Evolutionary conservation across 2,888 invertebrate genomes (phyloP).

Genomic region (Sarcophaga variegata): DNA sequence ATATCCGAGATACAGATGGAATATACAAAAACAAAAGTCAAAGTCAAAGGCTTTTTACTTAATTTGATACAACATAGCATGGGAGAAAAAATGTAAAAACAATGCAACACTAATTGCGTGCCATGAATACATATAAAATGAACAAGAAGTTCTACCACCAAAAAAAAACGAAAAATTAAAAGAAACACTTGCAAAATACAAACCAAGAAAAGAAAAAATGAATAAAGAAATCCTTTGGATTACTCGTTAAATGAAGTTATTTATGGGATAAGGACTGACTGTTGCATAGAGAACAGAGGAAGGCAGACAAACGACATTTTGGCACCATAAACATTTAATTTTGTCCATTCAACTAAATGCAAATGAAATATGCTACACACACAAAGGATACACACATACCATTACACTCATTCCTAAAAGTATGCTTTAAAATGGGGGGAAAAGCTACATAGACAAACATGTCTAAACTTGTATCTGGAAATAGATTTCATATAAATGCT

Average conservation of each 20-base stretch:
- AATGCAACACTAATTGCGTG: slow-evolving; percentile 79
- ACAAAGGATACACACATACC: background rate
- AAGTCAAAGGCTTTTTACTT: slow-evolving; percentile 66
- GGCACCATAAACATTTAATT: slow-evolving; percentile 69
- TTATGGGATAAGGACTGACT: slow-evolving; percentile 42
- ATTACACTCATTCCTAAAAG: background rate
- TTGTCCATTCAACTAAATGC: slow-evolving; percentile 60
- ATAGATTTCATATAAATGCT: slow-evolving; percentile 41
- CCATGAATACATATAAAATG: slow-evolving; percentile 73
- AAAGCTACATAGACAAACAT: background rate
- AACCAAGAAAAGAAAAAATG: slow-evolving; percentile 35
- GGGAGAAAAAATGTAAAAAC: slow-evolving; percentile 68
- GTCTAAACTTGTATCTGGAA: background rate
- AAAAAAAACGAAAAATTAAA: slow-evolving; percentile 20
- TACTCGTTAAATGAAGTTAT: slow-evolving; percentile 69
- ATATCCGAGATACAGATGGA: background rate
- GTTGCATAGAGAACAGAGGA: slow-evolving; percentile 18
- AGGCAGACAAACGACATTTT: slow-evolving; percentile 65
- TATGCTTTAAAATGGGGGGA: background rate
- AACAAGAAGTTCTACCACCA: slow-evolving; percentile 46
- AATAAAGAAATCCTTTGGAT: slow-evolving; percentile 39
- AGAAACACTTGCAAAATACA: slow-evolving; percentile 45
- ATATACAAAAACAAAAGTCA: slow-evolving; percentile 50
- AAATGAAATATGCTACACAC: slow-evolving; percentile 40
- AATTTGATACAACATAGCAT: slow-evolving; percentile 47